These are phyloP conservation scores for Xiphias gladius DNA, from an alignment of 2,113 vertebrate genomes.

Conservation along the genomic window DNA sequence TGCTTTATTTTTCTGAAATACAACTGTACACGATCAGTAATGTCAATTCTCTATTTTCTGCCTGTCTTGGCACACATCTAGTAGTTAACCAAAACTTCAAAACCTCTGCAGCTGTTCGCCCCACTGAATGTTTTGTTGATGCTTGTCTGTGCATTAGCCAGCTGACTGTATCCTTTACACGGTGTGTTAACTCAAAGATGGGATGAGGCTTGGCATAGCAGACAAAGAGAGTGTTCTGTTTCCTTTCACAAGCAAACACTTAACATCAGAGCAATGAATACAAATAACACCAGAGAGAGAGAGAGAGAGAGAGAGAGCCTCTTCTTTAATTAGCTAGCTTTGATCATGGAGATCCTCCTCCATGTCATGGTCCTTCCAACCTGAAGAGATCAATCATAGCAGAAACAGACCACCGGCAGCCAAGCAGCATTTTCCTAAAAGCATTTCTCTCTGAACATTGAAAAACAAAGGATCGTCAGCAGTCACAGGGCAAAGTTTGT, in stretches of 20 bases:
- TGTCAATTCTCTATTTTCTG: slow-evolving; percentile 31
- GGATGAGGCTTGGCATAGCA: slow-evolving; percentile 56
- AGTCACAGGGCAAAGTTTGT: slow-evolving; percentile 61
- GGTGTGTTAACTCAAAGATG: slow-evolving; percentile 59
- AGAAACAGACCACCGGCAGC: slow-evolving; percentile 62
- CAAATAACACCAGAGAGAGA: slow-evolving; percentile 75
- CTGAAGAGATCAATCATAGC: slow-evolving; percentile 75
- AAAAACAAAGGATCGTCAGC: slow-evolving; percentile 61
- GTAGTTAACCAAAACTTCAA: neutral
- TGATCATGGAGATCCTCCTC: slow-evolving; percentile 78
- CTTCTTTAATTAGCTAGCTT: slow-evolving; percentile 82
- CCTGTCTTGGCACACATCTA: neutral
- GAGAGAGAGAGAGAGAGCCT: slow-evolving; percentile 60
- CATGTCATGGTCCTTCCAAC: slow-evolving; percentile 57
- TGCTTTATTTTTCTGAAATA: slow-evolving; percentile 2
- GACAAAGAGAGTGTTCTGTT: slow-evolving; percentile 79
- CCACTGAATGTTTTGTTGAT: slow-evolving; percentile 13
- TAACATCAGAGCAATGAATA: slow-evolving; percentile 83
- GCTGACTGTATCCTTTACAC: slow-evolving; percentile 38
- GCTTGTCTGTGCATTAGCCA: slow-evolving; percentile 31
- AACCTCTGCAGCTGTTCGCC: slow-evolving; percentile 14
- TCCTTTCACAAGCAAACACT: slow-evolving; percentile 81
- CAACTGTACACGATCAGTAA: neutral
- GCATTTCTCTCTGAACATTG: slow-evolving; percentile 72
- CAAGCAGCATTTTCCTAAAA: slow-evolving; percentile 74